phyloP scores from a whole-genome alignment of 37 sponge, comb jelly and placozoan species.

The Amphimedon queenslandica region DNA sequence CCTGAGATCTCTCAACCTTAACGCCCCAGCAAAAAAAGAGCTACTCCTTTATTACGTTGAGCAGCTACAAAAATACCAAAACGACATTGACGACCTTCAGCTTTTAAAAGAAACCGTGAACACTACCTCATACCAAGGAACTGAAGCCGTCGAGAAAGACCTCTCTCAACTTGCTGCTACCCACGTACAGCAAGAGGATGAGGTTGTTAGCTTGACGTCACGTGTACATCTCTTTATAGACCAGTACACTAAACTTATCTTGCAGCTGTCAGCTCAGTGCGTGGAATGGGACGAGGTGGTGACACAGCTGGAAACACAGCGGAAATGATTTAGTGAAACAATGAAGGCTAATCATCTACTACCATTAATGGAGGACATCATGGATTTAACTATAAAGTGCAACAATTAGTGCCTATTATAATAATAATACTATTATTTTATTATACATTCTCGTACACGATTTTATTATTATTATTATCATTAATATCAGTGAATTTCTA shows the following conservation, averaged over 20 bases:
- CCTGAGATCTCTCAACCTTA: conserved; percentile 3
- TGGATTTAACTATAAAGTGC: no score
- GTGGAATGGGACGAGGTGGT: conserved; percentile 42
- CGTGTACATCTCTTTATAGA: conserved; percentile 20
- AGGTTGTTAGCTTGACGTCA: conserved; percentile 13
- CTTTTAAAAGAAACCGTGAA: conserved; percentile 52
- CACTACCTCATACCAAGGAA: conserved; percentile 39
- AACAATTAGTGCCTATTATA: no score
- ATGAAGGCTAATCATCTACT: no score
- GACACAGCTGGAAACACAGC: not conserved
- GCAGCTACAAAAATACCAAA: conserved; percentile 6
- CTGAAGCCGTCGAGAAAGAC: conserved; percentile 50
- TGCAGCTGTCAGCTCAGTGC: conserved; percentile 47
- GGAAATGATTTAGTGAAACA: conserved; percentile 5
- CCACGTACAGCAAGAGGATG: conserved; percentile 37
- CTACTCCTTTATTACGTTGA: conserved; percentile 26
- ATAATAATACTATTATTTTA: no score
- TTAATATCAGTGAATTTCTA: no score
- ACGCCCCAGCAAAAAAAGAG: conserved; percentile 32
- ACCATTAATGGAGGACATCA: no score
- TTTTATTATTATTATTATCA: no score
- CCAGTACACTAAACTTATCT: conserved; percentile 28
- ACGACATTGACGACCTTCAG: conserved; percentile 5
- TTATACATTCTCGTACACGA: no score
- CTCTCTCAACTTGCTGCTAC: conserved; percentile 9